Evolutionary conservation across 2,113 vertebrate species (phyloP), one percentile per base, ranked within the genome.

Genomic region (Semicossyphus pulcher): DNA sequence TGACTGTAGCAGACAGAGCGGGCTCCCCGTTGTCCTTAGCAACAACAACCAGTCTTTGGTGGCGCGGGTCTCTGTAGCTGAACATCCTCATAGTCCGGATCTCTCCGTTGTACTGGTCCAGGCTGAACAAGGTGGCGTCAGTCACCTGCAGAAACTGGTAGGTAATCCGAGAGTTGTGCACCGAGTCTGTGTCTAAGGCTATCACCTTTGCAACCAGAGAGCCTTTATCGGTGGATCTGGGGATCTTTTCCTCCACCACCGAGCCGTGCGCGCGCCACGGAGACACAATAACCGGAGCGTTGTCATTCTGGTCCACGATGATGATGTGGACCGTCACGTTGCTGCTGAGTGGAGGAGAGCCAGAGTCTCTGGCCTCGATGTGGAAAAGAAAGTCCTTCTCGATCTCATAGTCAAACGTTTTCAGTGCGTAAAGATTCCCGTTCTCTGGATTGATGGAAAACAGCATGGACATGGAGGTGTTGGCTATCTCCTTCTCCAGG

Each of bases 241-340:
- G 88, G 25, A 90, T 79, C 72, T 84, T 84, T 14, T 86, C 87
- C 0, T 93, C 93, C 7, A 94, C 95, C n/a, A 92, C 36, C 0
- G 95, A 93, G 26, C 95, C 94, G 0, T 96, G 95, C 18, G 80
- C 92, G 0, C 86, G 93, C 91, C 92, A 32, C 1, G 95, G 95
- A 36, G 94, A 94, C 5, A 95, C 62, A 0, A 95, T 93, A 14
- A 95, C 87, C 0, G 95, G 94, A 1, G 91, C 85, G 0, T 96
- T 95, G 91, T 95, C 94, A 0, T 96, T 95, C 88, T 96, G 94
- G 39, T 96, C 94, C 84, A 95, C 49, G 48, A 95, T 92, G 0
- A 94, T 91, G 80, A 95, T 91, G 57, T 92, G 90, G 6, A 95
- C 92, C 0, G 93, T 95, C n/a, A 92, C 94, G 0, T 94, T 95